phyloP scores from a whole-genome alignment of 1,140 invertebrate genomes.

The Dysdera silvatica region DNA sequence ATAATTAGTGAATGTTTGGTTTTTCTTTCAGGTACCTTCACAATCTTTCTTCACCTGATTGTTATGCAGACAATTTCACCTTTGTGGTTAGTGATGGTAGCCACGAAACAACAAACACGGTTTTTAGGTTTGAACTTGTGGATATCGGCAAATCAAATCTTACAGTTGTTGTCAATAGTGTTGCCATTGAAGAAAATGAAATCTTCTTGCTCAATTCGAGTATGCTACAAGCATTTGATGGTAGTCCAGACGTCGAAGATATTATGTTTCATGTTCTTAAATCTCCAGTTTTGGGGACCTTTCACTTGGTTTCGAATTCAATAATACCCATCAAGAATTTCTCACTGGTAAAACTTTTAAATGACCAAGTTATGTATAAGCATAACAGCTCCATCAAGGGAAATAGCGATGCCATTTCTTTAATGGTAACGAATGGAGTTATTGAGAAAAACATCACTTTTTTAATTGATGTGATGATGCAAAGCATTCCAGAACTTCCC shows the following conservation, averaged over 20 bases:
- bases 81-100: conserved; percentile 17
- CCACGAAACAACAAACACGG: not conserved
- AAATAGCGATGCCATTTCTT: conserved; percentile 16
- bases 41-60: not conserved
- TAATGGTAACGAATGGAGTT: conserved; percentile 16
- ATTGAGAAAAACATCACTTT: conserved; percentile 17
- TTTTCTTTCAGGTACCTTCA: conserved; percentile 12
- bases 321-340: not conserved
- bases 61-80: conserved; percentile 21
- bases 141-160: conserved; percentile 4
- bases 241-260: conserved; percentile 4
- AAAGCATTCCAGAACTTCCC: not conserved
- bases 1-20: no score
- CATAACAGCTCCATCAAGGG: conserved; percentile 11
- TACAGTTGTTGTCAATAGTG: not conserved
- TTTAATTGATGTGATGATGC: not conserved
- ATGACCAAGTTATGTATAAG: conserved; percentile 7
- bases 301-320: not conserved
- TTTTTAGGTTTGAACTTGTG: not conserved
- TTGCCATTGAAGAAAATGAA: not conserved
- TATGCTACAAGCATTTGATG: conserved; percentile 8
- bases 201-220: conserved; percentile 8
- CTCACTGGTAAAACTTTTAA: not conserved
- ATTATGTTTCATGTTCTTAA: conserved; percentile 14
- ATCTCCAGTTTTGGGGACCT: conserved; percentile 7